Conservation (phyloP, 2,888 invertebrate genomes). For the Pocota personata region DNA sequence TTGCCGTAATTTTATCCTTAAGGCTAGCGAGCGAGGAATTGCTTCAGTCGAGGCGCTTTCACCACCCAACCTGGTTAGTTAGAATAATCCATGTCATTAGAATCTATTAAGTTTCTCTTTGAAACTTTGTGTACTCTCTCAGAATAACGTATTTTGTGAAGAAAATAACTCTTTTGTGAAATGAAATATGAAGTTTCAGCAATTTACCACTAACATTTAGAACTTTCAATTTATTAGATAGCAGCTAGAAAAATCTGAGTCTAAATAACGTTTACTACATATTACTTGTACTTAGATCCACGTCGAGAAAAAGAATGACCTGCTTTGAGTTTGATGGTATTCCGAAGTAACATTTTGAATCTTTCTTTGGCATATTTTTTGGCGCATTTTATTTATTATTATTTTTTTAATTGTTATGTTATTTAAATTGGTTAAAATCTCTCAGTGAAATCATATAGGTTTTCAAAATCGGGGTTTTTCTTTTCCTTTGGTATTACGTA, state of each 20-base stretch:
- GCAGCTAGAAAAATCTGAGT: neutral
- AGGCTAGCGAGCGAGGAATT: neutral
- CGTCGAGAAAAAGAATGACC: too few species aligned
- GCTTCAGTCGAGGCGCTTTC: neutral
- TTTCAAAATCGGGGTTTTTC: too few species aligned
- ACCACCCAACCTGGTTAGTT: neutral
- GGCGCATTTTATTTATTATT: too few species aligned
- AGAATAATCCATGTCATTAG: neutral
- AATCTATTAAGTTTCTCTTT: neutral
- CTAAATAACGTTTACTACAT: neutral
- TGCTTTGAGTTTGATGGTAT: too few species aligned
- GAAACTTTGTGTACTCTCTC: neutral
- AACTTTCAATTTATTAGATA: neutral
- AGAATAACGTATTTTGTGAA: neutral
- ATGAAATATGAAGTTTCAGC: slow-evolving; percentile 17
- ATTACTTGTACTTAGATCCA: too few species aligned
- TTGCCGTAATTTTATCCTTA: neutral
- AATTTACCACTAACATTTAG: neutral
- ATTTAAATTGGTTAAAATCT: too few species aligned
- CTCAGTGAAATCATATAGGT: too few species aligned
- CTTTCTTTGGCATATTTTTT: too few species aligned
- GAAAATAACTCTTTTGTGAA: neutral
- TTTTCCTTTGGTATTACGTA: too few species aligned
- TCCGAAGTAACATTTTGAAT: too few species aligned
- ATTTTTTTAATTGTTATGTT: too few species aligned